These are phyloP conservation scores for Chrysomela aeneicollis DNA, from an alignment of 2,888 invertebrate genomes.

Conservation along the genomic window DNA sequence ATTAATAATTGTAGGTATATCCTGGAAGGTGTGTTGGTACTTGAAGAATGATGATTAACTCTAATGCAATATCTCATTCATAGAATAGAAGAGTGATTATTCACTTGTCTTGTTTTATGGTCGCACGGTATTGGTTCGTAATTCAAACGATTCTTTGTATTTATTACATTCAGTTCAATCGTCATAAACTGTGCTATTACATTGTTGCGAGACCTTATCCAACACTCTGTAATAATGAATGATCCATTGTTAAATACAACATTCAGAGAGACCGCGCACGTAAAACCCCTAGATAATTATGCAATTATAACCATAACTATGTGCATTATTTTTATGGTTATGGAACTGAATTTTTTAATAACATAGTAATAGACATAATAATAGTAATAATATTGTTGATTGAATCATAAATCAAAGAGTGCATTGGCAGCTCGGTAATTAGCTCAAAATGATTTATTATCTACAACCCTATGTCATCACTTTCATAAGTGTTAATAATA, in stretches of 20 bases:
- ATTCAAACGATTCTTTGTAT: conserved; percentile 17
- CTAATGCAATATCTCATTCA: no score
- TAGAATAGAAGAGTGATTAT: background rate
- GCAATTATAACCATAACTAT: background rate
- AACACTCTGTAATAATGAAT: background rate
- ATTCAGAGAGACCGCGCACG: background rate
- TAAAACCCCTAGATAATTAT: background rate
- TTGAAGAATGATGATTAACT: no score
- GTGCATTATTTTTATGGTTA: background rate
- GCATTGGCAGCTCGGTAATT: background rate
- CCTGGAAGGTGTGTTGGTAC: no score
- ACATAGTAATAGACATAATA: background rate
- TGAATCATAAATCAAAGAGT: background rate
- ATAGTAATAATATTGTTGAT: background rate
- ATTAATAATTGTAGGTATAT: no score
- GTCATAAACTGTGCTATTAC: background rate
- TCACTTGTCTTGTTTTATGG: background rate
- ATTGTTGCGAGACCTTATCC: background rate
- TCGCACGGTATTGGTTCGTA: conserved; percentile 7
- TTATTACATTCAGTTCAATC: background rate
- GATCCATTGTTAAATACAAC: background rate
- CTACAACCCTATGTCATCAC: no score
- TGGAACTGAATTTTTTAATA: background rate
- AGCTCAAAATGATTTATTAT: background rate
- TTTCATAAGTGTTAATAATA: no score